Evolutionary conservation across 2,888 invertebrate genomes (phyloP).

Genomic region (Caenorhabditis doughertyi): DNA sequence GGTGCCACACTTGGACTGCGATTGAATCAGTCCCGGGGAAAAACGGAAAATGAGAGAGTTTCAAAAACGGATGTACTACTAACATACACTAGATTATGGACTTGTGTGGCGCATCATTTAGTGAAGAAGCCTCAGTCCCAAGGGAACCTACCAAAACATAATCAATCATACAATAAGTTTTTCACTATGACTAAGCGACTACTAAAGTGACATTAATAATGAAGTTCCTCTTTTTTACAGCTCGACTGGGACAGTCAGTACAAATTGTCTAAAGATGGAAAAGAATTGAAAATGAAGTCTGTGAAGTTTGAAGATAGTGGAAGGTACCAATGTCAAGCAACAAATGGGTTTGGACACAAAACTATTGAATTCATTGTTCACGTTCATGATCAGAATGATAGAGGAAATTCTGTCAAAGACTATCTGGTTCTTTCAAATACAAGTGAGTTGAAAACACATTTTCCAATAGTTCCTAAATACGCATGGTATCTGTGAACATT

Average conservation of each 20-base stretch:
- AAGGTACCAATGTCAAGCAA: slow-evolving; percentile 78
- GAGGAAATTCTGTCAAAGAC: slow-evolving; percentile 64
- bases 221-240: slow-evolving; percentile 55
- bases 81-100: slow-evolving; percentile 56
- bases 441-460: too few species aligned
- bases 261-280: slow-evolving; percentile 74
- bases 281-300: slow-evolving; percentile 77
- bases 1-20: slow-evolving; percentile 58
- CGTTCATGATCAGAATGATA: slow-evolving; percentile 74
- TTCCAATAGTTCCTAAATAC: too few species aligned
- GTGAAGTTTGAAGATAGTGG: slow-evolving; percentile 78
- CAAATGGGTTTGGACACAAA: slow-evolving; percentile 81
- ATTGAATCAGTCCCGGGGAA: slow-evolving; percentile 60
- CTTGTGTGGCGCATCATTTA: slow-evolving; percentile 42
- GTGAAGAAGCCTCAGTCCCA: background rate
- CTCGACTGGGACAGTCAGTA: slow-evolving; percentile 74
- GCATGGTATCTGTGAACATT: too few species aligned
- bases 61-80: slow-evolving; percentile 61
- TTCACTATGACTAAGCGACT: slow-evolving; percentile 20
- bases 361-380: slow-evolving; percentile 78
- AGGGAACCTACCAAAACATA: slow-evolving; percentile 52
- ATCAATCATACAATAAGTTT: slow-evolving; percentile 62
- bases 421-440: slow-evolving; percentile 69
- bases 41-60: slow-evolving; percentile 26
- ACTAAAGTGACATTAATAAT: slow-evolving; percentile 16